Percentiles rank a stretch among this genome's conserved stretches.
Conservation (phyloP, 2,797 vertebrate genomes). For the Rhyacichthys aspro region DNA sequence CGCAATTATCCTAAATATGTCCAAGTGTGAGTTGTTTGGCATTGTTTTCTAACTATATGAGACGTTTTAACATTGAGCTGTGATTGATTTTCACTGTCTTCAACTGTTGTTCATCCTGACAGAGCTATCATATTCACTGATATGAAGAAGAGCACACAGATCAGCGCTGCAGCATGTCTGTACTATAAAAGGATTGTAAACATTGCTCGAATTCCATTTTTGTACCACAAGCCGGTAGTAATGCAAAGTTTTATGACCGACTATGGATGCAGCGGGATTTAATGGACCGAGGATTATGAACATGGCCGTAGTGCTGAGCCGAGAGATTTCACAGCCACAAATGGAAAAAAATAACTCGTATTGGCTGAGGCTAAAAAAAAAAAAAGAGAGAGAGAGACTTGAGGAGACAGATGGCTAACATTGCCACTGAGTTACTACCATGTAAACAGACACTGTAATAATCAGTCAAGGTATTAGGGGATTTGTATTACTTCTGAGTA, state of each 20-base stretch:
- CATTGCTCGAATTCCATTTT: slow-evolving; percentile 24
- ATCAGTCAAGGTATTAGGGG: slow-evolving; percentile 43
- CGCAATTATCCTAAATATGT: slow-evolving; percentile 18
- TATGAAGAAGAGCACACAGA: slow-evolving; percentile 9
- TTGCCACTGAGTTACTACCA: slow-evolving; percentile 52
- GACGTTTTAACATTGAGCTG: too few species aligned
- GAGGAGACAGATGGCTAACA: slow-evolving; percentile 56
- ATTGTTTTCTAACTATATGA: too few species aligned
- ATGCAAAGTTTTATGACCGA: slow-evolving; percentile 14
- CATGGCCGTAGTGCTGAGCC: slow-evolving; percentile 27
- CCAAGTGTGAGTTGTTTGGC: too few species aligned
- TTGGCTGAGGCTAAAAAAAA: slow-evolving; percentile 34
- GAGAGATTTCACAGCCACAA: slow-evolving; percentile 35
- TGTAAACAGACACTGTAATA: slow-evolving; percentile 49
- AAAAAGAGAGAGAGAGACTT: too few species aligned
- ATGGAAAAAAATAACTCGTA: slow-evolving; percentile 38
- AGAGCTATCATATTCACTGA: background rate
- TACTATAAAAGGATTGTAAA: slow-evolving; percentile 31
- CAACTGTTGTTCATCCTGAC: slow-evolving; percentile 1
- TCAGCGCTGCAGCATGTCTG: slow-evolving; percentile 25
- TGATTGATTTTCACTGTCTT: background rate
- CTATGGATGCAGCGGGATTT: slow-evolving; percentile 22
- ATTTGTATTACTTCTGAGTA: slow-evolving; percentile 27
- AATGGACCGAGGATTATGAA: slow-evolving; percentile 25
- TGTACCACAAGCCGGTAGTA: background rate